Conservation (phyloP, 2,888 invertebrate genomes). For the Stenodema calcarata region DNA sequence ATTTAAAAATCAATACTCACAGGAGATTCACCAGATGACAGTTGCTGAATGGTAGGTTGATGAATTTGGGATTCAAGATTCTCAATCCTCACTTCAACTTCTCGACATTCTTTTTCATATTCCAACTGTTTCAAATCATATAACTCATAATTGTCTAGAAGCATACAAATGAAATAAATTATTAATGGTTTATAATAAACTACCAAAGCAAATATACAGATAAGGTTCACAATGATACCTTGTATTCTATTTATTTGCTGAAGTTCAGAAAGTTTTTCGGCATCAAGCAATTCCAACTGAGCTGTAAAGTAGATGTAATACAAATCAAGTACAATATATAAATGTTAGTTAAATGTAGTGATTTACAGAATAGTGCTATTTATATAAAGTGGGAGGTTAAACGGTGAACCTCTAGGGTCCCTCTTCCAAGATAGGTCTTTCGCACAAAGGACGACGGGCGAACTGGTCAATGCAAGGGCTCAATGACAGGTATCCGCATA, state of each 20-base stretch:
- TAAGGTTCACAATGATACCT: conserved; percentile 22
- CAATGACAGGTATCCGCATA: no score
- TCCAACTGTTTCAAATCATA: conserved; percentile 22
- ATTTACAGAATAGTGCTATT: no score
- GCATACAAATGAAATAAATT: background rate
- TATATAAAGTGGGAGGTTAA: no score
- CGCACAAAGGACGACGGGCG: no score
- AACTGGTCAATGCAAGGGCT: no score
- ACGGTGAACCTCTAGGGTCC: no score
- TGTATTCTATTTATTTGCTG: conserved; percentile 51
- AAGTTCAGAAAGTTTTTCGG: conserved; percentile 50
- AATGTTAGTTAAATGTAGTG: background rate
- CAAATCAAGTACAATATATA: background rate
- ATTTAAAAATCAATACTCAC: background rate
- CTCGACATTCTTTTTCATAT: conserved; percentile 22
- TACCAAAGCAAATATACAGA: no score
- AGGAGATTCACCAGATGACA: background rate
- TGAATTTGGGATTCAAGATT: conserved; percentile 34
- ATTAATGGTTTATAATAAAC: no score
- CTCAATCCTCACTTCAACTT: background rate
- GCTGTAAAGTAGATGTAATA: conserved; percentile 48
- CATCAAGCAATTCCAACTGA: conserved; percentile 51
- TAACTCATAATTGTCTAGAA: conserved; percentile 37
- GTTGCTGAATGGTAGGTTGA: background rate
- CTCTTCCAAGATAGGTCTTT: no score